Base-by-base conservation (phyloP, 2,888 invertebrate genomes). In the Creontiades dilutus region DNA sequence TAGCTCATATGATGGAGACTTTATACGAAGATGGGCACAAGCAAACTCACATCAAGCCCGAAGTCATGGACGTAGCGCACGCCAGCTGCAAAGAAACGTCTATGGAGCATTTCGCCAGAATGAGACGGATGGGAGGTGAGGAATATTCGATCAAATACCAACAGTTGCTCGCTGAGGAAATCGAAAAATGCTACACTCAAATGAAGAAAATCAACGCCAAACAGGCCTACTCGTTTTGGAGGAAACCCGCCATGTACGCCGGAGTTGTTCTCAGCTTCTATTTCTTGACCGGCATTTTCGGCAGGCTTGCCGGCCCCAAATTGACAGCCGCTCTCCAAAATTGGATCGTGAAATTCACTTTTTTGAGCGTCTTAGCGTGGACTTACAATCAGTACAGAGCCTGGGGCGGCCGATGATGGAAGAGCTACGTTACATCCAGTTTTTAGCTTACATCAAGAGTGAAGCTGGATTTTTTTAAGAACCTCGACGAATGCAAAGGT, bases 71-170 rank as follows among this genome's bases (percentile, higher is more conserved):
- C 48, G 52, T 23, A 0, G 27, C 27, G 9, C 82, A 82, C 23
- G 23, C n/a, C 7, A 82, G 23, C 2, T 13, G 23, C 48, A 82
- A 82, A 82, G 82, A 46, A 57, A 61, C 16, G 2, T 0, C 28
- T 57, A 86, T 46, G n/a, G 47, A 46, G 14, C 55, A 48, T 52
- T 86, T 86, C 76, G 13, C 0, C 47, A 86, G 47, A 47, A 14
- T 28, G 37, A 27, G 14, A 23, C 61, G 68, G 12, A 28, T 86
- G 47, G 86, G 86, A 2, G 75, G 86, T 0, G 27, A 47, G 7
- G n/a, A 9, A 16, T 47, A 47, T 7, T 13, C 48, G 9, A 14
- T 9, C 12, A 46, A 47, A 16, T 86, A 68, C 86, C 75, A 16
- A 16, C 13, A 2, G 37, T 0, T 68, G 3, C 75, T 86, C 1